Evolutionary conservation across 2,888 invertebrate species (phyloP).

Genomic region (Diplazon laetatorius): DNA sequence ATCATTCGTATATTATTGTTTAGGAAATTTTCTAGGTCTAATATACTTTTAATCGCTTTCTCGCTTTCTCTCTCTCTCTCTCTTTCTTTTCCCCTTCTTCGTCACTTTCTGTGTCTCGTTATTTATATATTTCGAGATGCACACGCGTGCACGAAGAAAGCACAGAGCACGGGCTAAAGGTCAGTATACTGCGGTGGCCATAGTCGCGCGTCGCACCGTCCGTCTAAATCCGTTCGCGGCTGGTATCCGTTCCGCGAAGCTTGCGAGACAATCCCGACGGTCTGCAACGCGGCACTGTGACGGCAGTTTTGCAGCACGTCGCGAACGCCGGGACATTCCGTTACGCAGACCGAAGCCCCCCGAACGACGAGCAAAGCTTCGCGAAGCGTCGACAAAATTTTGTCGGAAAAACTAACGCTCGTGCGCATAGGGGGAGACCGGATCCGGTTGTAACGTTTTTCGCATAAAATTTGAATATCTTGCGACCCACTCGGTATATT

Average conservation of each 20-base stretch:
- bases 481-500: no score
- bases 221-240: constrained; percentile 65
- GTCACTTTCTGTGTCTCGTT: constrained; percentile 27
- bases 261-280: neutral
- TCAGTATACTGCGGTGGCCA: constrained; percentile 64
- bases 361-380: no score
- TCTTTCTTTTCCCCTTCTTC: neutral
- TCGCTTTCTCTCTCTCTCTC: constrained; percentile 21
- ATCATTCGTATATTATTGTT: no score
- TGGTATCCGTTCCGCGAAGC: constrained; percentile 69
- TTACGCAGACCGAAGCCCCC: no score
- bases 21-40: no score
- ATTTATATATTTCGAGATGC: constrained; percentile 2
- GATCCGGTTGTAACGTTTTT: no score
- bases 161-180: constrained; percentile 56
- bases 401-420: no score
- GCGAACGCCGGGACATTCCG: no score
- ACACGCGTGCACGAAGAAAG: constrained; percentile 31
- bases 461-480: no score
- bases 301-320: neutral
- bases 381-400: no score
- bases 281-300: neutral
- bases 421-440: no score
- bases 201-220: constrained; percentile 42
- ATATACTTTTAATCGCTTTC: no score